Conservation (phyloP, 2,797 vertebrate genomes). For the Scyliorhinus canicula region DNA sequence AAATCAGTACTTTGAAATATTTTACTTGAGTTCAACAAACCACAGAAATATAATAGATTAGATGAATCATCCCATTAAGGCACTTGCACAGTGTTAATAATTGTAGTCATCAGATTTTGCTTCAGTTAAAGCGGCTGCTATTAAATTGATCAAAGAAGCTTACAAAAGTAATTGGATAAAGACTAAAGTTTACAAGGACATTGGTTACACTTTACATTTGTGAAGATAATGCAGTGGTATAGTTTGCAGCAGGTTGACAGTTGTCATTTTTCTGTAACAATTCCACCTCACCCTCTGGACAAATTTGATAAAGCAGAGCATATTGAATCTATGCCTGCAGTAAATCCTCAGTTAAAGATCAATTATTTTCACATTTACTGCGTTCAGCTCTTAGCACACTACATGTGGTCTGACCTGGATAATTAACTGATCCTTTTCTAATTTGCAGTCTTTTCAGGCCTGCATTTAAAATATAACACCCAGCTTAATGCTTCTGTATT, state of each 20-base stretch:
- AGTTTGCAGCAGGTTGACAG: neutral
- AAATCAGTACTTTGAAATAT: neutral
- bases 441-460: slow-evolving; percentile 8
- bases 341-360: slow-evolving; percentile 36
- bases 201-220: neutral
- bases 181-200: neutral
- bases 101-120: neutral
- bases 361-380: slow-evolving; percentile 36
- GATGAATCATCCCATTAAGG: neutral
- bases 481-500: neutral
- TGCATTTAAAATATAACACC: slow-evolving; percentile 17
- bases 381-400: slow-evolving; percentile 17
- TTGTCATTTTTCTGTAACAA: slow-evolving; percentile 10
- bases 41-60: neutral
- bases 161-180: slow-evolving; percentile 20
- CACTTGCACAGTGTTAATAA: neutral
- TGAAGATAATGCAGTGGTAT: neutral
- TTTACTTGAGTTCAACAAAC: neutral
- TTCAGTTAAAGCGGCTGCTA: neutral
- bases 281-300: neutral
- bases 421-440: slow-evolving; percentile 26
- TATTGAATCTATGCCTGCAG: neutral
- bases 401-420: slow-evolving; percentile 1
- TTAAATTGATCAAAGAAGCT: neutral
- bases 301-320: slow-evolving; percentile 25